phyloP scores from a whole-genome alignment of 2,113 vertebrate species.

The Dicentrarchus labrax region DNA sequence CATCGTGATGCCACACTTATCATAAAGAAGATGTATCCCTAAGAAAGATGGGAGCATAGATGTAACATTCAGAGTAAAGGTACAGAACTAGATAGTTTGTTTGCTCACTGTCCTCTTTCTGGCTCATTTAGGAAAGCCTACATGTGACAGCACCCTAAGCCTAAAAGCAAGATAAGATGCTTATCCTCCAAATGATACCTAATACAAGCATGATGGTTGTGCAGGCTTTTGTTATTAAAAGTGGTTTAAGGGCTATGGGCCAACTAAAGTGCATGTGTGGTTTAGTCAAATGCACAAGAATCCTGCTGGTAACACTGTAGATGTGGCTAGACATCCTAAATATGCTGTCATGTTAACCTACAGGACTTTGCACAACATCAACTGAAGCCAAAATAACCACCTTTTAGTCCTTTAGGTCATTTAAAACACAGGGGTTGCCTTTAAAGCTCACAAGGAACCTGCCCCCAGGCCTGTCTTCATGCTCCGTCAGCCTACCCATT shows the following conservation, averaged over 20 bases:
- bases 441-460: conserved; percentile 5
- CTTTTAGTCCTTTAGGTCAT: not conserved
- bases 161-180: conserved; percentile 42
- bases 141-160: conserved; percentile 20
- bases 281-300: conserved; percentile 4
- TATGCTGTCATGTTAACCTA: not conserved
- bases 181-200: conserved; percentile 27
- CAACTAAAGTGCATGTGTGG: not conserved
- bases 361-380: conserved; percentile 4
- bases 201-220: conserved; percentile 2
- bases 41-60: not conserved
- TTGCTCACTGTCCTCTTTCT: conserved; percentile 19
- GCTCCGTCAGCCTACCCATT: conserved; percentile 15
- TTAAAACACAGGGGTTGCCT: not conserved
- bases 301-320: not conserved
- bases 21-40: not conserved
- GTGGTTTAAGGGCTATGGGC: conserved; percentile 5
- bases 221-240: conserved; percentile 23
- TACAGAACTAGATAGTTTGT: not conserved
- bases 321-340: not conserved
- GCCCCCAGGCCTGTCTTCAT: conserved; percentile 20
- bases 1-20: not conserved
- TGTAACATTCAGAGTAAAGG: not conserved
- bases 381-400: not conserved
- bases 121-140: conserved; percentile 25